Percentiles rank a stretch among this genome's conserved stretches.
These are phyloP conservation scores for Rhadinocentrus ornatus DNA, from an alignment of 2,797 vertebrate species.

Conservation along the genomic window DNA sequence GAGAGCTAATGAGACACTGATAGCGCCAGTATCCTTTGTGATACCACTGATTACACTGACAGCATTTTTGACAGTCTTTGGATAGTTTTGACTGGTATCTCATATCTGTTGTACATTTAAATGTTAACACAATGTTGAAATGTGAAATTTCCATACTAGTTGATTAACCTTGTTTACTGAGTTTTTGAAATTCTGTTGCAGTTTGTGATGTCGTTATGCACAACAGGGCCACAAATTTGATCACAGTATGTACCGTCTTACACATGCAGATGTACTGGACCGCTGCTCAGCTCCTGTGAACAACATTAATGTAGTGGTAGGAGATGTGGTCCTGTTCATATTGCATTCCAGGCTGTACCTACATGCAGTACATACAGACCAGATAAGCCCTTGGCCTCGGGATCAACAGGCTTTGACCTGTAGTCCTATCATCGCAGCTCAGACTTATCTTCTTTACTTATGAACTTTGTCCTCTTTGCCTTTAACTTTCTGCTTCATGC, in stretches of 20 bases:
- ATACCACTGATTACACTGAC: constrained; percentile 4
- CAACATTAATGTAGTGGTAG: constrained; percentile 12
- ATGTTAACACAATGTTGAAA: background rate
- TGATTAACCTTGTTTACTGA: background rate
- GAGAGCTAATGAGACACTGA: constrained; percentile 55
- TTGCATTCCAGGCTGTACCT: constrained; percentile 51
- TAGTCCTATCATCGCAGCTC: constrained; percentile 10
- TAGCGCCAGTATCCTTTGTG: constrained; percentile 35
- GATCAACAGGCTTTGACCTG: constrained; percentile 24
- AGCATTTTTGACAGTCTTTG: background rate
- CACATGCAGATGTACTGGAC: constrained; percentile 7
- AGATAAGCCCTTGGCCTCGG: constrained; percentile 39
- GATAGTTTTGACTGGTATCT: constrained; percentile 14
- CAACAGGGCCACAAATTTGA: background rate
- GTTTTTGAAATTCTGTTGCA: background rate
- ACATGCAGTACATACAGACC: constrained; percentile 56
- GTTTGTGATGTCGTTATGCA: background rate
- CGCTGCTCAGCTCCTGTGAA: constrained; percentile 1
- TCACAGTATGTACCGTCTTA: background rate
- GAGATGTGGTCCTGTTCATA: constrained; percentile 34
- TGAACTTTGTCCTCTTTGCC: background rate
- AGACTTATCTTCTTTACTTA: constrained; percentile 13
- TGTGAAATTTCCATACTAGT: background rate
- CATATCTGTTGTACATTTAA: background rate
- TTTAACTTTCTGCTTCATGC: background rate